Conservation (phyloP, 2,113 vertebrate genomes). For the Lanius ludovicianus region DNA sequence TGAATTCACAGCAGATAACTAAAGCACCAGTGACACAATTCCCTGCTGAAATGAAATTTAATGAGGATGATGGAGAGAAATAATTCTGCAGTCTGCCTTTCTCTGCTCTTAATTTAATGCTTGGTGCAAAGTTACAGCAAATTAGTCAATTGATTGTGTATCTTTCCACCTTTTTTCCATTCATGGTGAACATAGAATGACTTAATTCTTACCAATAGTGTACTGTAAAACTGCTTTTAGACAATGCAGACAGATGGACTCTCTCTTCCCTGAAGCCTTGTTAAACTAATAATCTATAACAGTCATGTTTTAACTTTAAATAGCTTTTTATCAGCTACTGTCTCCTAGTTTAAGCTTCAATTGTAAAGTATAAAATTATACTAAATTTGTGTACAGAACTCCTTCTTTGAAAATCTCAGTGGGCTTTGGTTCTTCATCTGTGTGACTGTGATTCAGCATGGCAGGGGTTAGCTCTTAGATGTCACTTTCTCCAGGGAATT, state of each 20-base stretch:
- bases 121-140: slow-evolving; percentile 47
- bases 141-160: slow-evolving; percentile 38
- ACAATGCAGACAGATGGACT: slow-evolving; percentile 28
- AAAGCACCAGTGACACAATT: slow-evolving; percentile 60
- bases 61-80: slow-evolving; percentile 65
- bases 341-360: slow-evolving; percentile 3
- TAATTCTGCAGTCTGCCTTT: slow-evolving; percentile 55
- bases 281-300: slow-evolving; percentile 46
- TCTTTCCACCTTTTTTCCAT: background rate
- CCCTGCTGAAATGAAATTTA: slow-evolving; percentile 72
- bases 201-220: slow-evolving; percentile 8
- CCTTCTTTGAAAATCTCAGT: slow-evolving; percentile 21
- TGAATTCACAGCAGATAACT: slow-evolving; percentile 37
- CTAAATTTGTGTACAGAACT: background rate
- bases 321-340: background rate
- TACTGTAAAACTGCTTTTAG: background rate
- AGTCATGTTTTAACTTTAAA: slow-evolving; percentile 25
- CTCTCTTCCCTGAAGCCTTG: background rate
- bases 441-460: slow-evolving; percentile 46
- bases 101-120: slow-evolving; percentile 66
- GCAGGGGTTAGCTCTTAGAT: slow-evolving; percentile 76
- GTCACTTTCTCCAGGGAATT: slow-evolving; percentile 67
- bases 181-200: background rate
- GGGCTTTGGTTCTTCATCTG: slow-evolving; percentile 38
- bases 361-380: background rate